phyloP scores from a whole-genome alignment of 2,113 vertebrate genomes.

The Lophius piscatorius region DNA sequence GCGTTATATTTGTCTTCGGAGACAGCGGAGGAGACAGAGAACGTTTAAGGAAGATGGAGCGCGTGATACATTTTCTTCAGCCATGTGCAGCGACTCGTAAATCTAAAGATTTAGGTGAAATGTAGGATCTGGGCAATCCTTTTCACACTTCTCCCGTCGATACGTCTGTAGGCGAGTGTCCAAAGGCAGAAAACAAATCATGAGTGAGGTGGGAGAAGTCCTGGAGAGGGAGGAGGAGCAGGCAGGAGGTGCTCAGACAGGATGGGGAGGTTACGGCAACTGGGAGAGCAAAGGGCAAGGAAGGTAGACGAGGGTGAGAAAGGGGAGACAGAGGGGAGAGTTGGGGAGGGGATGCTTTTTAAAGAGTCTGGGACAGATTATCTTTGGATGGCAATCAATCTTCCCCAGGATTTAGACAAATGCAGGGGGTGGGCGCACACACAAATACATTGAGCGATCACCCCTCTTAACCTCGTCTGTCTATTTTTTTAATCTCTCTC shows the following conservation, averaged over 20 bases:
- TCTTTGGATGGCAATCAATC: conserved; percentile 76
- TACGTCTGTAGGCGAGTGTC: background rate
- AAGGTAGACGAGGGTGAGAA: conserved; percentile 19
- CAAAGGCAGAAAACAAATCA: conserved; percentile 22
- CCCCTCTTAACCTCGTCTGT: conserved; percentile 57
- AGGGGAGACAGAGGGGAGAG: background rate
- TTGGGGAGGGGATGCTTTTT: conserved; percentile 20
- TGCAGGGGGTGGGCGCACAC: conserved; percentile 7
- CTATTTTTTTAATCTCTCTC: conserved; percentile 46
- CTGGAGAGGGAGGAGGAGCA: background rate
- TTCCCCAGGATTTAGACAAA: conserved; percentile 51
- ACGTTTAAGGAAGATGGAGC: background rate
- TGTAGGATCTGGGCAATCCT: conserved; percentile 12
- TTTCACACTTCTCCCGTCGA: background rate
- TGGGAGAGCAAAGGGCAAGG: conserved; percentile 50
- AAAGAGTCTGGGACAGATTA: conserved; percentile 78
- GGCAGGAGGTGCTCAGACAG: conserved; percentile 36
- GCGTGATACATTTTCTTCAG: conserved; percentile 18
- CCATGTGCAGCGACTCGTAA: background rate
- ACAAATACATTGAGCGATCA: conserved; percentile 28
- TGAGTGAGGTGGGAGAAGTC: conserved; percentile 12
- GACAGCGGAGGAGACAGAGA: conserved; percentile 9
- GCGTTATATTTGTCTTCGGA: conserved; percentile 25
- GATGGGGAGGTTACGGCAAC: conserved; percentile 50
- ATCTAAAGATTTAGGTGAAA: conserved; percentile 20